Evolutionary conservation across 2,797 vertebrate species (phyloP).

Genomic region (Sebastes matsubarae): DNA sequence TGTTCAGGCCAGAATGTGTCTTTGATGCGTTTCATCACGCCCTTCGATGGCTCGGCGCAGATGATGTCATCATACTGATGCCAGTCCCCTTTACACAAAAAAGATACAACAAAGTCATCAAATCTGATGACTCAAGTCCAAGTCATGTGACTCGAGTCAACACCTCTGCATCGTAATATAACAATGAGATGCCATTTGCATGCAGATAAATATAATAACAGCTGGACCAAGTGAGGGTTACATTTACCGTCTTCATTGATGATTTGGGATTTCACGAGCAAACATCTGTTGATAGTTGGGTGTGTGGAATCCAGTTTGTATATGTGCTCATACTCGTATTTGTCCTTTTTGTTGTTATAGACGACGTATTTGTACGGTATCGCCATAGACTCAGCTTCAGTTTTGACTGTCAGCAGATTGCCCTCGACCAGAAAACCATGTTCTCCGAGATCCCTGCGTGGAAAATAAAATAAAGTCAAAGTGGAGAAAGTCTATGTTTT

Average conservation of each 20-base stretch:
- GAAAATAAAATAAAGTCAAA: not conserved
- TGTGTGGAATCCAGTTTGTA: conserved; percentile 71
- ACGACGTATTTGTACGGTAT: conserved; percentile 92
- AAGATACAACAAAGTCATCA: not conserved
- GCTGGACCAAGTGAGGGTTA: rapidly evolving
- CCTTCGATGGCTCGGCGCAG: conserved; percentile 65
- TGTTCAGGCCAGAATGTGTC: rapidly evolving
- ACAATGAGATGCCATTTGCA: not conserved
- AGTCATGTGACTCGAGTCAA: too few species aligned
- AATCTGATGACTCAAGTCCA: too few species aligned
- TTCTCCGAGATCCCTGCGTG: conserved; percentile 71
- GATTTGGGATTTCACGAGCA: conserved; percentile 60
- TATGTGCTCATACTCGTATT: conserved; percentile 83
- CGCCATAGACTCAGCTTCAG: rapidly evolving
- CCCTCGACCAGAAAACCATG: conserved; percentile 88
- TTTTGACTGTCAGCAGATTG: conserved; percentile 52
- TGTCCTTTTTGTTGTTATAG: rapidly evolving
- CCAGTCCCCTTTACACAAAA: conserved; percentile 84
- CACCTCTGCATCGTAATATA: too few species aligned
- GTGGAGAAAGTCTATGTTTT: not conserved
- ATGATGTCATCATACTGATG: conserved; percentile 97
- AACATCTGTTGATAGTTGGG: conserved; percentile 79
- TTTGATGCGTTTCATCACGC: rapidly evolving
- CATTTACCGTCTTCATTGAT: conserved; percentile 71
- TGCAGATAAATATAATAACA: not conserved